Evolutionary conservation across 1,140 invertebrate species (phyloP).

Genomic region (Drosophila pseudoananassae): DNA sequence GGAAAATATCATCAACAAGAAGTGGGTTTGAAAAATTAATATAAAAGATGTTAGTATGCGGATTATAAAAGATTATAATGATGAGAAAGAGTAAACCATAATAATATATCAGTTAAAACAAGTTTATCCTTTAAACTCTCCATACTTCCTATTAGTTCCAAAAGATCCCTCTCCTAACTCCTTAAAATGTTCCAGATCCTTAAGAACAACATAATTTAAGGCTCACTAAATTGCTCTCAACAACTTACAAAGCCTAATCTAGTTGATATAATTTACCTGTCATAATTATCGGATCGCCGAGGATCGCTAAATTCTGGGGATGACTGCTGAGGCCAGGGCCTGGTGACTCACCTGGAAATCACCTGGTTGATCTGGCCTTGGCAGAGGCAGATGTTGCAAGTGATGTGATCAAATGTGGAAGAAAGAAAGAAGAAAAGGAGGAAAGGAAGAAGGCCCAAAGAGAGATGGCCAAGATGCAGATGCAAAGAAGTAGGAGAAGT

Average conservation of each 20-base stretch:
- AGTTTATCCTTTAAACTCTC: too few species aligned
- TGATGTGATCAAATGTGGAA: constrained; percentile 31
- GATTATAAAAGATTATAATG: too few species aligned
- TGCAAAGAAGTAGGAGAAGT: constrained; percentile 31
- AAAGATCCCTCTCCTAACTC: too few species aligned
- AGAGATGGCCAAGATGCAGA: constrained; percentile 2
- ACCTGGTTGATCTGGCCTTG: constrained; percentile 59
- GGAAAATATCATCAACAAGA: not conserved
- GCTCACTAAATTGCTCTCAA: not conserved
- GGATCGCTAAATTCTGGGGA: constrained; percentile 26
- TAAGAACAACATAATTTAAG: not conserved
- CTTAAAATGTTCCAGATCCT: not conserved
- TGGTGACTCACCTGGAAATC: constrained; percentile 58
- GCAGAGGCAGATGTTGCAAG: constrained; percentile 57
- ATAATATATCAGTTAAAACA: too few species aligned
- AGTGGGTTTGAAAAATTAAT: too few species aligned
- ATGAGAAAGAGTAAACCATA: too few species aligned
- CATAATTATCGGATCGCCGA: constrained; percentile 14
- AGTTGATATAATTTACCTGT: not conserved
- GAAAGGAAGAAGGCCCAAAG: constrained; percentile 6
- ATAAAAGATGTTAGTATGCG: too few species aligned
- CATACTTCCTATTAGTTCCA: too few species aligned
- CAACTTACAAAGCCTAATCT: not conserved
- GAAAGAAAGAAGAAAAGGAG: constrained; percentile 8
- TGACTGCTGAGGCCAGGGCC: not conserved